Conservation (phyloP, 2,113 vertebrate genomes). For the Cyanoramphus novaezelandiae region DNA sequence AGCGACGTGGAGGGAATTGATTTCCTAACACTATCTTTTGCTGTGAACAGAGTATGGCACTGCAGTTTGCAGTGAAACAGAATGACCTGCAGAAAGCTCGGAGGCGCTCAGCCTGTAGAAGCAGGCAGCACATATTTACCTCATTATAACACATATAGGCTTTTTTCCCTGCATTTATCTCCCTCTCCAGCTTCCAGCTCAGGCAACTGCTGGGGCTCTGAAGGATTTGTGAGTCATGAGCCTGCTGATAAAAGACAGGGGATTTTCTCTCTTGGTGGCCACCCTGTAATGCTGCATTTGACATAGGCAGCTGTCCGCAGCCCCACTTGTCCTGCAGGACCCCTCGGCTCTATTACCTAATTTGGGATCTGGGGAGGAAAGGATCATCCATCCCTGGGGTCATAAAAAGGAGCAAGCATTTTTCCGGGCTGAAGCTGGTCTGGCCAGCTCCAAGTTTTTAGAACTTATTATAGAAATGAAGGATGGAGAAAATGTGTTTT, state of each 20-base stretch:
- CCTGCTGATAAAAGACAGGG: background rate
- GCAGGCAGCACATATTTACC: background rate
- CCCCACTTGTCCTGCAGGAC: background rate
- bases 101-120: background rate
- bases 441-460: background rate
- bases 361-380: background rate
- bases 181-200: background rate
- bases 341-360: background rate
- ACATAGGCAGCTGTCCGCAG: background rate
- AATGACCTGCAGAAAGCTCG: background rate
- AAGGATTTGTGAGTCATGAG: background rate
- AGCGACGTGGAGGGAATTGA: accelerated
- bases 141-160: background rate
- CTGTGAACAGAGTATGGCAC: background rate
- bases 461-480: background rate
- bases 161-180: background rate
- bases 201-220: background rate
- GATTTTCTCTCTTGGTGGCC: background rate
- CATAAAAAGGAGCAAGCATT: background rate
- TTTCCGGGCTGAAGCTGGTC: background rate
- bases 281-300: background rate
- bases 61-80: background rate
- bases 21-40: background rate
- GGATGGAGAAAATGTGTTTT: background rate
- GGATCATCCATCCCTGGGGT: background rate